These are phyloP conservation scores for Archocentrus centrarchus DNA, from an alignment of 2,113 vertebrate genomes.

Conservation along the genomic window DNA sequence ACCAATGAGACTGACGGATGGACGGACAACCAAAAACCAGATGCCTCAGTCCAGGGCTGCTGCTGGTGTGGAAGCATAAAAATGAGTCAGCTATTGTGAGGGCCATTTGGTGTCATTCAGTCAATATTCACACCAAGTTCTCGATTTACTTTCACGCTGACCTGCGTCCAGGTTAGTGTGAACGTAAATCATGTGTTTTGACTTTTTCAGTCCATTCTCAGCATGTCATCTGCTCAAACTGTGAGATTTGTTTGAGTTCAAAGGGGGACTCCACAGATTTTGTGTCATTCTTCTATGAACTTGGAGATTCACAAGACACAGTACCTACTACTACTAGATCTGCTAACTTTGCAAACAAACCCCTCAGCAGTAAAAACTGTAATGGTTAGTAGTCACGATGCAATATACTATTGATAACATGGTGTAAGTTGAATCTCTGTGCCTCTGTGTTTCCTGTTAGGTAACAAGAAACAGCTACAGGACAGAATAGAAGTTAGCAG, in stretches of 20 bases:
- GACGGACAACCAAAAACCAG: not conserved
- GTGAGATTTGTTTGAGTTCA: too few species aligned
- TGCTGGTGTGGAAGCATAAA: not conserved
- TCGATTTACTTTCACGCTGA: not conserved
- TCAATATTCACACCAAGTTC: not conserved
- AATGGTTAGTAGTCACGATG: not conserved
- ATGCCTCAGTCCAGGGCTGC: not conserved
- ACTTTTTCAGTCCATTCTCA: too few species aligned
- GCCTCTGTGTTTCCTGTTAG: conserved; percentile 41
- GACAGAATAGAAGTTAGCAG: conserved; percentile 24
- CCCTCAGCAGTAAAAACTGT: not conserved
- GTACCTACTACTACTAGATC: not conserved
- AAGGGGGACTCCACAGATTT: not conserved
- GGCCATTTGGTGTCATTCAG: not conserved
- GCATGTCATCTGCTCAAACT: too few species aligned
- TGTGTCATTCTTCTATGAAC: not conserved
- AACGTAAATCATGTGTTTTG: too few species aligned
- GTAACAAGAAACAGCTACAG: conserved; percentile 43
- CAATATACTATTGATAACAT: conserved; percentile 24
- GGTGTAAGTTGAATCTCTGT: conserved; percentile 6
- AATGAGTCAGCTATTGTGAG: not conserved
- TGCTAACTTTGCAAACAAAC: not conserved
- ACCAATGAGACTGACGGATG: not conserved
- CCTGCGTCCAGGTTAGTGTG: not conserved
- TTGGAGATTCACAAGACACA: not conserved